Evolutionary conservation across 1,140 invertebrate genomes (phyloP).

Genomic region (Belonocnema kinseyi): DNA sequence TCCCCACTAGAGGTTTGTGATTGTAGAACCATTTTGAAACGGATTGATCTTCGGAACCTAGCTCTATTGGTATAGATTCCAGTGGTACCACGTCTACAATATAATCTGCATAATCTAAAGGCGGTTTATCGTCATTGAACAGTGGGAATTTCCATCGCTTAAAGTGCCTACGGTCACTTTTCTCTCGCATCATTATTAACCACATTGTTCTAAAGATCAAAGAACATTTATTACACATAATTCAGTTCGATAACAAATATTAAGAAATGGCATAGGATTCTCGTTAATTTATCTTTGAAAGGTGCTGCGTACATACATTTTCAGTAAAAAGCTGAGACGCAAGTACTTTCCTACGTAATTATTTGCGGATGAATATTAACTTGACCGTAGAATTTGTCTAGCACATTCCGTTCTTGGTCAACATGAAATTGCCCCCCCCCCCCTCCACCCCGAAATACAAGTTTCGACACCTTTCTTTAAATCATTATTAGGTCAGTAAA

Average conservation of each 20-base stretch:
- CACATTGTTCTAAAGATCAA: slow-evolving; percentile 92
- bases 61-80: slow-evolving; percentile 99
- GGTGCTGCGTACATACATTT: neutral
- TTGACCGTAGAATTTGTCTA: no score
- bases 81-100: slow-evolving; percentile 99
- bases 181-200: slow-evolving; percentile 99
- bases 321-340: no score
- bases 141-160: slow-evolving; percentile 99
- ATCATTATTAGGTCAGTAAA: no score
- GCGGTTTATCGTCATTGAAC: slow-evolving; percentile 99
- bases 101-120: slow-evolving; percentile 99
- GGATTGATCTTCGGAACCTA: slow-evolving; percentile 94
- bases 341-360: no score
- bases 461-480: no score
- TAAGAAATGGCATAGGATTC: no score
- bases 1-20: slow-evolving; percentile 95
- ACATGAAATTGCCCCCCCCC: no score
- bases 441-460: no score
- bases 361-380: no score
- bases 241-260: slow-evolving; percentile 1
- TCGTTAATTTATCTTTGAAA: neutral
- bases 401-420: no score
- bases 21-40: slow-evolving; percentile 99
- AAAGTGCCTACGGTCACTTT: slow-evolving; percentile 98
- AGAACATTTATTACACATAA: slow-evolving; percentile 29